Evolutionary conservation across 2,797 vertebrate genomes (phyloP).

Genomic region (Phalloptychus januarius): DNA sequence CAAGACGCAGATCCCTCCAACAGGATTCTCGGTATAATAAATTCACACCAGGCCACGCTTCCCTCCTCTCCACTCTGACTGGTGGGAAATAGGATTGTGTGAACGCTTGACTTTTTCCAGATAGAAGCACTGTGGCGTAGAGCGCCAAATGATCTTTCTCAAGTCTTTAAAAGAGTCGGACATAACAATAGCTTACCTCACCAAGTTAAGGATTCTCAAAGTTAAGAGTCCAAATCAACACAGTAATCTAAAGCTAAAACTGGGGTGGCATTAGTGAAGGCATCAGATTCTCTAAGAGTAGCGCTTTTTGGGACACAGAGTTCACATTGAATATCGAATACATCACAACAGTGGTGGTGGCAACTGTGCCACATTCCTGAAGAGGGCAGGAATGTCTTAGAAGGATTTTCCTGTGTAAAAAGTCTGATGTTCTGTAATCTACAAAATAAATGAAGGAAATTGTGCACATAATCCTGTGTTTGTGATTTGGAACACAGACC

Average conservation of each 20-base stretch:
- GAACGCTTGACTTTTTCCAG: background rate
- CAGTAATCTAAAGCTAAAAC: background rate
- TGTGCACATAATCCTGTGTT: background rate
- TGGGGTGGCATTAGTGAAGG: background rate
- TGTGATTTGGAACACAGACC: background rate
- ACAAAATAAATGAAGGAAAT: background rate
- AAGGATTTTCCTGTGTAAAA: background rate
- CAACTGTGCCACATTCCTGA: background rate
- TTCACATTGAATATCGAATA: background rate
- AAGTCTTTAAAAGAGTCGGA: background rate
- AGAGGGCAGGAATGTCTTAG: background rate
- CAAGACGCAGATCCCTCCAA: conserved; percentile 60
- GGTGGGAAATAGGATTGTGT: background rate
- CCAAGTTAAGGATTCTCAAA: background rate
- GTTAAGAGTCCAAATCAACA: background rate
- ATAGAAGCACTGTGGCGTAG: background rate
- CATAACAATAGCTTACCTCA: too few species aligned
- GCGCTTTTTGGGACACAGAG: background rate
- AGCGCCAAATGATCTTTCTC: background rate
- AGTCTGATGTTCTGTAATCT: background rate
- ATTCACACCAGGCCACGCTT: background rate
- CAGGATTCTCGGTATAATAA: conserved; percentile 70
- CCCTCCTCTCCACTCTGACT: background rate
- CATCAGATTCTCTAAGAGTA: background rate
- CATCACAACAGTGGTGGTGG: background rate